Conservation (phyloP, 2,797 vertebrate species). For the Gouania willdenowi region DNA sequence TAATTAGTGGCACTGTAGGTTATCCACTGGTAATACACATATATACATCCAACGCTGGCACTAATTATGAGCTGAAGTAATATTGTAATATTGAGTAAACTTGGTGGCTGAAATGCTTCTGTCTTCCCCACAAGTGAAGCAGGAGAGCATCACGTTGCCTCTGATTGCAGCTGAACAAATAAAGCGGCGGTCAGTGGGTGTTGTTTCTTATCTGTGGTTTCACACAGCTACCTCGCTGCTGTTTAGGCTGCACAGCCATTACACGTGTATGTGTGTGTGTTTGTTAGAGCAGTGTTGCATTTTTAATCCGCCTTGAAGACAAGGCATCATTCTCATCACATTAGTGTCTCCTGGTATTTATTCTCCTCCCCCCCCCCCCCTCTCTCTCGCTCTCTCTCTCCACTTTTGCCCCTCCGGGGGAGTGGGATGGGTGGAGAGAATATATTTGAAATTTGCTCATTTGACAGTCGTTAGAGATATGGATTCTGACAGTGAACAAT, state of each 20-base stretch:
- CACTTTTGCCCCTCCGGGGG: conserved; percentile 20
- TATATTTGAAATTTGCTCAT: conserved; percentile 62
- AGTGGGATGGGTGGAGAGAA: conserved; percentile 48
- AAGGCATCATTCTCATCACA: conserved; percentile 70
- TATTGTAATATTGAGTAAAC: conserved; percentile 6
- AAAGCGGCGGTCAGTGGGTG: conserved; percentile 19
- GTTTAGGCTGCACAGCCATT: conserved; percentile 9
- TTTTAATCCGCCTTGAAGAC: conserved; percentile 67
- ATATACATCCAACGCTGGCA: conserved; percentile 27
- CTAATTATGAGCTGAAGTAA: conserved; percentile 37
- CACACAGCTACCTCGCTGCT: conserved; percentile 4
- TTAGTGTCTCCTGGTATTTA: conserved; percentile 70
- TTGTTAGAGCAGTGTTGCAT: conserved; percentile 50
- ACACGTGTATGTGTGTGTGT: conserved; percentile 4
- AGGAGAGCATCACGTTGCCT: conserved; percentile 6
- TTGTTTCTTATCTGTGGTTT: conserved; percentile 22
- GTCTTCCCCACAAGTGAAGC: neutral
- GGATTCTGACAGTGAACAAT: conserved; percentile 67
- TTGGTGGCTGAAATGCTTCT: conserved; percentile 4
- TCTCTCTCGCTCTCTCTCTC: neutral
- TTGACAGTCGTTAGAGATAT: conserved; percentile 65
- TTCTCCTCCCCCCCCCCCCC: conserved; percentile 28
- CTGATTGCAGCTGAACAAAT: conserved; percentile 15
- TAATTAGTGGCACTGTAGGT: conserved; percentile 33
- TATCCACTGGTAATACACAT: conserved; percentile 34